Evolutionary conservation across 2,888 invertebrate genomes (phyloP), one percentile per base, ranked within the genome.

Genomic region (Eumacrocentrus americanus): DNA sequence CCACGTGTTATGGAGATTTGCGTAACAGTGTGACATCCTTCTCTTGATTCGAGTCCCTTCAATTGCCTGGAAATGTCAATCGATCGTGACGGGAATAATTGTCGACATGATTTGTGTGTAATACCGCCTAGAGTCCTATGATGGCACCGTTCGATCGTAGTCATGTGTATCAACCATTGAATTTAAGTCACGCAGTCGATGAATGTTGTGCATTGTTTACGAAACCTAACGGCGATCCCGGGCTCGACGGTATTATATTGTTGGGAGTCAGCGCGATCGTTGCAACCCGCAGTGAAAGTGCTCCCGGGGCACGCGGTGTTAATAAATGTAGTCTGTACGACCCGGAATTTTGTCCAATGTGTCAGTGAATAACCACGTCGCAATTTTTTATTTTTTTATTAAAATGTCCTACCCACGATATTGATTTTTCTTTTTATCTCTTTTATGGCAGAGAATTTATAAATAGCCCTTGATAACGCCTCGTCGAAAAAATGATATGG

Each of bases 281-380:
- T 62, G 56, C 60, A 61, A 46, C 23, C 54, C 56, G 53, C 53
- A 61, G 68, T 65, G 70, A 67, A 71, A 69, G 67, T 67, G 48
- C 53, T 52, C 52, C 29, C 54, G 42, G 44, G 47, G 12, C 20
- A 42, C 46, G 56, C 12, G 34, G 58, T 61, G 60, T 58, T 60
- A 62, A 66, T 60, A 59, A 68, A 68, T 55, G 20, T 42, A 50
- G 37, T 37, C 40, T 40, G 6, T 12, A 40, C 12, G 14, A 12
- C n/a, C 14, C n/a, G 14, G 22, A 25, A 46, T 12, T 22, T 9
- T 9, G 29, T 29, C 29, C 29, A 6, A 29, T 9, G n/a, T n/a
- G n/a, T n/a, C n/a, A n/a, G n/a, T n/a, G n/a, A n/a, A n/a, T n/a
- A n/a, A n/a, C n/a, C n/a, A n/a, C n/a, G n/a, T n/a, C n/a, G n/a